Evolutionary conservation across 2,888 invertebrate genomes (phyloP), one percentile per base, ranked within the genome.

Genomic region (Phengaris arion): DNA sequence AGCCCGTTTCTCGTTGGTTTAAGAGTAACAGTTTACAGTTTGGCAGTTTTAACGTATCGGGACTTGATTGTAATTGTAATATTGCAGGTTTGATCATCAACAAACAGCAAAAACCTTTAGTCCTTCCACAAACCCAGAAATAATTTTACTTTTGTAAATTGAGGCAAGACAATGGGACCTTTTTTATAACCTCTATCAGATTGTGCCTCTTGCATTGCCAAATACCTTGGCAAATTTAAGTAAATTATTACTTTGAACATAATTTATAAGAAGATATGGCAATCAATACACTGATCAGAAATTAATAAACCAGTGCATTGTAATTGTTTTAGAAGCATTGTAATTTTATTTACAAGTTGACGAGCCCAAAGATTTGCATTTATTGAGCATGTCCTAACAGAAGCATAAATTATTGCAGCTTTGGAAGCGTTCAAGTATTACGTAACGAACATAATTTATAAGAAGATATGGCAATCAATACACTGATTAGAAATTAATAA

Each of bases 211-310:
- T n/a, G 13, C 12, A 35, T 35, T 64, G 35, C 12, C 64, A 35
- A 64, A 45, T 64, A 64, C 35, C 64, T 45, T 59, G 10, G 64
- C 35, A 35, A 35, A 12, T 22, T 22, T 22, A 35, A 35, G 35
- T 64, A 59, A 7, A 35, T 45, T 2, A 35, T 13, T 2, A 8
- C 45, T 64, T 35, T 45, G 64, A 13, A 64, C 35, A 64, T 64
- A 64, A 64, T 64, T n/a, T n/a, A 55, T 6, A 64, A 13, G 6
- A 64, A 64, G 35, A 64, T 64, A 64, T 64, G 64, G 64, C 35
- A 64, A 64, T 52, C 6, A 64, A 64, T 35, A 64, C 35, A 64
- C 64, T 35, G 7, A 64, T 35, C 35, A 13, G 5, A 45, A 64
- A 52, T 10, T 12, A 35, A 59, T 12, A 35, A 59, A 4, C 3